Percentiles rank a stretch among this genome's conserved stretches.
Conservation (phyloP, 1,140 invertebrate genomes). For the Zelostemma sp. region DNA sequence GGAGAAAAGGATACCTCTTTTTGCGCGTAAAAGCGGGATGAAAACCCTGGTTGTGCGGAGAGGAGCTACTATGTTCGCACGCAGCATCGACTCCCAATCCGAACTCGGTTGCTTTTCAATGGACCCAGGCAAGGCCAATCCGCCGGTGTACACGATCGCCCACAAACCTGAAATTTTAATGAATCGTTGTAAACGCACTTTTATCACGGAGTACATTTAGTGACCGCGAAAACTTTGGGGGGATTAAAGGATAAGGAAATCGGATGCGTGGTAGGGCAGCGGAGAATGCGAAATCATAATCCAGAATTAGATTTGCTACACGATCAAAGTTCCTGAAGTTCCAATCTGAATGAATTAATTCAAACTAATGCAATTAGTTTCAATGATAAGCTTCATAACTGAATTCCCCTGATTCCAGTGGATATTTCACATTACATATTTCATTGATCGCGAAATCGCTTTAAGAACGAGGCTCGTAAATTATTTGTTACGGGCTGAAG, state of each 20-base stretch:
- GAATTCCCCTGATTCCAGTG: slow-evolving; percentile 23
- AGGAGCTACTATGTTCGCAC: slow-evolving; percentile 82
- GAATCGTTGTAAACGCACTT: slow-evolving; percentile 4
- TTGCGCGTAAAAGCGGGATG: slow-evolving; percentile 75
- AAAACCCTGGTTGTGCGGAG: slow-evolving; percentile 81
- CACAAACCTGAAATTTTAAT: slow-evolving; percentile 76
- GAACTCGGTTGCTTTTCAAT: slow-evolving; percentile 79
- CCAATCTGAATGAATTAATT: slow-evolving; percentile 42
- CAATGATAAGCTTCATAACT: slow-evolving; percentile 43
- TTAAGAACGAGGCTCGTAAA: slow-evolving; percentile 11
- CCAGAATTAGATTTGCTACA: slow-evolving; percentile 20
- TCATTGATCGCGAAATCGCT: slow-evolving; percentile 36
- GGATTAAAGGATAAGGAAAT: background rate
- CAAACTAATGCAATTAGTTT: slow-evolving; percentile 45
- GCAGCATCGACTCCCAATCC: slow-evolving; percentile 83
- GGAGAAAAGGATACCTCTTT: slow-evolving; percentile 64
- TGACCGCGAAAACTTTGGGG: background rate
- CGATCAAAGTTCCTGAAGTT: slow-evolving; percentile 23
- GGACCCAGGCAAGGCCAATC: slow-evolving; percentile 77
- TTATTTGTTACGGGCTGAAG: background rate
- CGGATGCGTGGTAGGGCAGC: background rate
- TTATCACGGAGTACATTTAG: background rate
- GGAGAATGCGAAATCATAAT: slow-evolving; percentile 15
- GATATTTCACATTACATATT: slow-evolving; percentile 37
- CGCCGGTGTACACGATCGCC: slow-evolving; percentile 86